Conservation (phyloP, 2,797 vertebrate genomes). For the Nannoperca obscura region DNA sequence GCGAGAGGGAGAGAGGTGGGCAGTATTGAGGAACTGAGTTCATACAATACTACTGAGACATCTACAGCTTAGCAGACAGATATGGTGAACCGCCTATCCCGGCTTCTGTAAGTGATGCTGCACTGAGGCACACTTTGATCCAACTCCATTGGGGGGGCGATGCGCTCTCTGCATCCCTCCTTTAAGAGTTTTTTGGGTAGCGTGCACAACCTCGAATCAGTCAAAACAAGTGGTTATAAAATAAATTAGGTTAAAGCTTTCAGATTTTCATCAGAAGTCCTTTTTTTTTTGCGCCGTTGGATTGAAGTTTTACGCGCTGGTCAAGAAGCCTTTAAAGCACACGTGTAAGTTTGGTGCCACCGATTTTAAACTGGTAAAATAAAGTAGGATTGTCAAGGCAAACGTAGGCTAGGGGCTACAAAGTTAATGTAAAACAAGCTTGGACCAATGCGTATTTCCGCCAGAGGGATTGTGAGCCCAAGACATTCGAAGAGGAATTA, state of each 20-base stretch:
- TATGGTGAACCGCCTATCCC: conserved; percentile 84
- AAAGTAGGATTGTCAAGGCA: conserved; percentile 46
- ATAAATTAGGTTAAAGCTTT: conserved; percentile 51
- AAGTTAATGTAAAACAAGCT: conserved; percentile 75
- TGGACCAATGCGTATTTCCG: conserved; percentile 80
- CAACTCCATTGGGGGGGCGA: conserved; percentile 81
- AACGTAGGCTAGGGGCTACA: conserved; percentile 65
- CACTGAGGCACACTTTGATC: conserved; percentile 85
- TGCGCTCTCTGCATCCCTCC: conserved; percentile 77
- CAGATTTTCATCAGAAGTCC: conserved; percentile 44
- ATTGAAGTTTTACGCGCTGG: conserved; percentile 73
- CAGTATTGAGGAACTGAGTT: conserved; percentile 82
- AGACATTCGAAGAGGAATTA: conserved; percentile 84
- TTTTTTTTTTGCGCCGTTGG: conserved; percentile 51
- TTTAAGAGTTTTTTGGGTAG: conserved; percentile 64
- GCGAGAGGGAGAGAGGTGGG: conserved; percentile 83
- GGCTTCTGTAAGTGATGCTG: conserved; percentile 87
- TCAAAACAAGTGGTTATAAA: conserved; percentile 70
- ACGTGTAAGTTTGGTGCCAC: conserved; percentile 40
- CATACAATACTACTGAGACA: conserved; percentile 89
- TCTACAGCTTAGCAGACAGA: conserved; percentile 85
- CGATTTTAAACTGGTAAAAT: conserved; percentile 40
- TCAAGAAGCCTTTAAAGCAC: conserved; percentile 56
- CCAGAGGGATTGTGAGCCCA: conserved; percentile 78
- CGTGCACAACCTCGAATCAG: conserved; percentile 54